Evolutionary conservation across 2,888 invertebrate genomes (phyloP), one percentile per base, ranked within the genome.

Genomic region (Euclidia mi): DNA sequence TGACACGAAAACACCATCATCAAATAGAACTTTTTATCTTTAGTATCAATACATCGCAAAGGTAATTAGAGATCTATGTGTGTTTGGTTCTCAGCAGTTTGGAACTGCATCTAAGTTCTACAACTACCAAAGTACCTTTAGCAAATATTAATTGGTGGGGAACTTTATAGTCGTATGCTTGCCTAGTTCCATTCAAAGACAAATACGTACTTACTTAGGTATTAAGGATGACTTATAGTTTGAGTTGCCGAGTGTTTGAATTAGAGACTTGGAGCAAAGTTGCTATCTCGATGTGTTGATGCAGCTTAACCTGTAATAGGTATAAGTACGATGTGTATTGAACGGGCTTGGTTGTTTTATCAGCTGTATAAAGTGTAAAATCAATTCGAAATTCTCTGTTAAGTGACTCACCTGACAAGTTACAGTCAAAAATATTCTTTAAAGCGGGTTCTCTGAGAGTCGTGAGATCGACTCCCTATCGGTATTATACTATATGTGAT

Each of bases 131-230:
- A 88, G 83, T 85, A 86, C 84, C 86, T 87, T 84, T 66, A 81
- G 87, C 85, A 89, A 89, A 89, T 89, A 91, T 89, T 88, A 88
- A 88, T 87, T 84, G 81, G 82, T 56, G 66, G 66, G n/a, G 70
- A 82, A 78, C 81, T 81, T 83, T 79, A 73, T 66, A 76, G 76
- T 76, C 71, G 76, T 76, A 76, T 81, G 79, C 77, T 81, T 75
- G 61, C 60, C 56, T 58, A 61, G 59, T 71, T 83, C 75, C 66
- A 76, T 81, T 78, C 83, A 81, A 84, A 86, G 84, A 85, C 87
- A 86, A 86, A 87, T 82, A 85, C 73, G 62, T 75, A 72, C 74
- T 72, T 74, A 76, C 69, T 68, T 68, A 59, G 56, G 65, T 61
- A 77, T 75, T 69, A 71, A 46, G 50, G 71, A 76, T 79, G 82